phyloP scores from a whole-genome alignment of 1,140 invertebrate species.

The Drosophila pruinosa region DNA sequence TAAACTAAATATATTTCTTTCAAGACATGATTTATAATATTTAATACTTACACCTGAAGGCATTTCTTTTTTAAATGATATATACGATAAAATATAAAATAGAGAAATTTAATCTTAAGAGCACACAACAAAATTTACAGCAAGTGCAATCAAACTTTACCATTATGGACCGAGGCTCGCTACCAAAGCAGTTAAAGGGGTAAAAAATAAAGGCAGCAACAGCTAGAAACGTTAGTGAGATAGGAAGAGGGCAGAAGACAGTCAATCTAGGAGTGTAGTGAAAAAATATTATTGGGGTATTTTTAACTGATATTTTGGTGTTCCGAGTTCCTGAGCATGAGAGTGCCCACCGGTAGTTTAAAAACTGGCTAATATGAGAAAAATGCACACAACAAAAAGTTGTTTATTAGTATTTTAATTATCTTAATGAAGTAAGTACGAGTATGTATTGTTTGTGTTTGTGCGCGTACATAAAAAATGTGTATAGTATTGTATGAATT shows the following conservation, averaged over 20 bases:
- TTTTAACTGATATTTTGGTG: too few species aligned
- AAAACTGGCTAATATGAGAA: constrained; percentile 30
- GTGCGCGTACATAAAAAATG: background rate
- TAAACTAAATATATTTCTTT: constrained; percentile 51
- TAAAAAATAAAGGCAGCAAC: too few species aligned
- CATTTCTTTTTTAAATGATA: constrained; percentile 52
- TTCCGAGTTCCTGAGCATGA: too few species aligned
- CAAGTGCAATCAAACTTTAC: too few species aligned
- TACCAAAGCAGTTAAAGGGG: too few species aligned
- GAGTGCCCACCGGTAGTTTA: too few species aligned
- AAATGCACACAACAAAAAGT: constrained; percentile 67
- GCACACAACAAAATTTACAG: constrained; percentile 31
- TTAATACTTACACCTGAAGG: constrained; percentile 75
- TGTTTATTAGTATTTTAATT: constrained; percentile 9
- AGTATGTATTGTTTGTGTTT: constrained; percentile 2
- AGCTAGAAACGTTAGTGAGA: too few species aligned
- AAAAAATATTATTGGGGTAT: too few species aligned
- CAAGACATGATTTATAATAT: constrained; percentile 69
- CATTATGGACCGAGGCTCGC: too few species aligned
- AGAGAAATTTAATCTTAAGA: too few species aligned
- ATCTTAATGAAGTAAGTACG: background rate
- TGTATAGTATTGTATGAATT: constrained; percentile 4
- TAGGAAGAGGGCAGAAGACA: too few species aligned
- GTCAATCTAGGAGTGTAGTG: too few species aligned
- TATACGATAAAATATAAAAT: background rate